Evolutionary conservation across 2,797 vertebrate genomes (phyloP), one percentile per base, ranked within the genome.

Genomic region (Sebastes dallii): DNA sequence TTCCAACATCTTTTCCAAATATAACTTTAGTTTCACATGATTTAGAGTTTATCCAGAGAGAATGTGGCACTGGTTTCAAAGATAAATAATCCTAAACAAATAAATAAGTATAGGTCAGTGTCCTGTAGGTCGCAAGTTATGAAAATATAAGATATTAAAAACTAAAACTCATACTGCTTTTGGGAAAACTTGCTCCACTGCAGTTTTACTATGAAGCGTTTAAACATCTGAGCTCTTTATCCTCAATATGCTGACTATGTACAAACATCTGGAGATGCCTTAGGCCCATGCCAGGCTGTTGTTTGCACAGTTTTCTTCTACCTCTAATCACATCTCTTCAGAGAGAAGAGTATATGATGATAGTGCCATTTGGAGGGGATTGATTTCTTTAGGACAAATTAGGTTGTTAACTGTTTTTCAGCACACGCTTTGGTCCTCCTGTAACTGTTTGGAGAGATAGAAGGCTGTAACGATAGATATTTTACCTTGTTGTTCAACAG

Each of bases 191-290:
- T 56, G 42, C 72, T 67, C 3, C 14, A 14, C 25, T 71, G 66
- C 55, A 52, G 46, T 67, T 52, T 72, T 24, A 71, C 55, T 56
- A 22, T 32, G 2, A 34, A 32, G 29, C 32, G 18, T 42, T 71
- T 36, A 78, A 71, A 66, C 6, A 14, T 83, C 72, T 78, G 60
- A 76, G 42, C 80, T 78, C 46, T 52, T 61, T 64, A 69, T 76
- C 67, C 29, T 78, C 74, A 79, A 68, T 55, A 36, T 70, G 79
- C 64, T 86, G 59, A 34, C 55, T 50, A 8, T 73, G 55, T 52
- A 71, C 75, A 71, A 66, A 81, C 85, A 86, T 77, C 81, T 89
- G 73, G 72, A 81, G 66, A 66, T n/a, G 81, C 85, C 85, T 52
- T 6, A 70, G 82, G 87, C 85, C 14, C 2, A 12, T 67, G 72